Evolutionary conservation across 2,113 vertebrate genomes (phyloP).

Genomic region (Scolopax mira): DNA sequence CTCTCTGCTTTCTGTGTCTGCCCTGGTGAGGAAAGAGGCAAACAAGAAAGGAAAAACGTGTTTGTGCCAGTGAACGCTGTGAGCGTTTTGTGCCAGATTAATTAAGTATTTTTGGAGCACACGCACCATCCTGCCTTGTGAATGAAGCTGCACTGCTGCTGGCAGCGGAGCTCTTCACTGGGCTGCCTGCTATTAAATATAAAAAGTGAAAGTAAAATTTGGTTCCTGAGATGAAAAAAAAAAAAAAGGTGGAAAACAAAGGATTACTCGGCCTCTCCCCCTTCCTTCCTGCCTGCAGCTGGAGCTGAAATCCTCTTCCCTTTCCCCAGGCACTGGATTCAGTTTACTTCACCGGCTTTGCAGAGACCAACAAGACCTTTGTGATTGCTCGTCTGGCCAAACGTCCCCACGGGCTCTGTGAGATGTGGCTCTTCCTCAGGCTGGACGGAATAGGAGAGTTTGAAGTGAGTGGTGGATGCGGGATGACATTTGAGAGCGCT

Average conservation of each 20-base stretch:
- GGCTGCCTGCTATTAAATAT: background rate
- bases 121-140: background rate
- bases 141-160: background rate
- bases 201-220: conserved; percentile 19
- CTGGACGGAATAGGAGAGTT: conserved; percentile 59
- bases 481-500: background rate
- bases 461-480: conserved; percentile 2
- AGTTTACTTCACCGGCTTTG: conserved; percentile 54
- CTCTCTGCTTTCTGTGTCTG: background rate
- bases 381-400: conserved; percentile 37
- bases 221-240: background rate
- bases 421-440: conserved; percentile 66
- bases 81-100: background rate
- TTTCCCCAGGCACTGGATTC: conserved; percentile 45
- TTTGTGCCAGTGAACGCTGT: background rate
- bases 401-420: background rate
- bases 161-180: background rate
- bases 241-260: background rate
- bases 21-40: background rate
- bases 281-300: background rate
- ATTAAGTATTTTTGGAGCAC: background rate
- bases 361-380: conserved; percentile 42
- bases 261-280: background rate
- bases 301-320: background rate
- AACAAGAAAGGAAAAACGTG: background rate